A percentile compares a stretch with the other conserved stretches of the same genome.
Conservation (phyloP, 2,888 invertebrate species). For the Archips xylosteana region DNA sequence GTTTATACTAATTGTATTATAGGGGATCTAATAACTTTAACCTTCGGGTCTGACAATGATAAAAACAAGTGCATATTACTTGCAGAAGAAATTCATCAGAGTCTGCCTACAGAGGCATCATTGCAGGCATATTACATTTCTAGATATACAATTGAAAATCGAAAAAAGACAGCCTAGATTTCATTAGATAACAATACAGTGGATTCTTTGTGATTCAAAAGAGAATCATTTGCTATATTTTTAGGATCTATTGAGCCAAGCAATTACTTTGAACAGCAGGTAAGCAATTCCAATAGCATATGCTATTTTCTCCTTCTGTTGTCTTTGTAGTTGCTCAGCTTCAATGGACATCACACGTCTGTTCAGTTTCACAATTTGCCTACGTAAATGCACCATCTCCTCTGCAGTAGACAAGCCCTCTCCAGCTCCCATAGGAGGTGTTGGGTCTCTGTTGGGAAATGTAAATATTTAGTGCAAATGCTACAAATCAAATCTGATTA, state of each 20-base stretch:
- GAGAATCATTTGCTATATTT: constrained; percentile 56
- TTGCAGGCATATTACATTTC: constrained; percentile 52
- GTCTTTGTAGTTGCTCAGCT: constrained; percentile 92
- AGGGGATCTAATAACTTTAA: not conserved
- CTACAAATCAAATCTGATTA: not conserved
- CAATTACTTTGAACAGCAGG: constrained; percentile 93
- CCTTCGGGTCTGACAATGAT: not conserved
- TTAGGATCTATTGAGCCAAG: constrained; percentile 89
- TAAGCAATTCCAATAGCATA: constrained; percentile 94
- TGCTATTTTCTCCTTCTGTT: constrained; percentile 94
- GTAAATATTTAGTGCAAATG: too few relatives aligned
- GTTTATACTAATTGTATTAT: not conserved
- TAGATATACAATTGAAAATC: constrained; percentile 49
- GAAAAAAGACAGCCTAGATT: constrained; percentile 44
- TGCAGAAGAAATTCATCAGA: not conserved
- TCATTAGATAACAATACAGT: constrained; percentile 59
- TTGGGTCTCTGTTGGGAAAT: constrained; percentile 85
- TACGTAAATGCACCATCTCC: constrained; percentile 92
- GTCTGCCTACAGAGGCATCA: constrained; percentile 2
- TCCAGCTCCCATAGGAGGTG: constrained; percentile 87
- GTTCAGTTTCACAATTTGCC: constrained; percentile 95
- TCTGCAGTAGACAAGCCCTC: constrained; percentile 90
- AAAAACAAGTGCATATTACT: not conserved
- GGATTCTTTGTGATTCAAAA: constrained; percentile 74
- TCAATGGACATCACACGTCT: constrained; percentile 95